Evolutionary conservation across 2,797 vertebrate species (phyloP), one percentile per base, ranked within the genome.

Genomic region (Lepidocolaptes lacrymiger): DNA sequence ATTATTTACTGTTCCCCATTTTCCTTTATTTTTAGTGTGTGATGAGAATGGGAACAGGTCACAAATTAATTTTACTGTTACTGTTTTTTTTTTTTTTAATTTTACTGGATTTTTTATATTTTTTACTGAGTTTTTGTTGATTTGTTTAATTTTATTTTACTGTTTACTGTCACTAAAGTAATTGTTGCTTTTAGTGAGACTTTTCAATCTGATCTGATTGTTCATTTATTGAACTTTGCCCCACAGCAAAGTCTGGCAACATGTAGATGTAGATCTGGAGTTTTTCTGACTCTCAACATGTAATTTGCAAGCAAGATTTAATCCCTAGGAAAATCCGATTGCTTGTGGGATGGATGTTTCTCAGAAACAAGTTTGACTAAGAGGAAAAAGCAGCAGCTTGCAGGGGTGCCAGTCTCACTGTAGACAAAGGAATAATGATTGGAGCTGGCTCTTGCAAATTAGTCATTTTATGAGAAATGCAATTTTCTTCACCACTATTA

Each of bases 311-410:
- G 27, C 24, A 54, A 76, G 26, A 52, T 68, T 94, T 96, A 66
- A 73, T 64, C 44, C 34, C 27, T 63, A 59, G 67, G 34, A 95
- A 88, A 52, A 69, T 19, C 23, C 75, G 34, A 75, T 91, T 96
- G 37, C 30, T 21, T 36, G 51, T 15, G 17, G 71, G 62, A 89
- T 93, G 49, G 76, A 91, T 88, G 63, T 69, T 91, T 90, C 73
- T 93, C 64, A 92, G 51, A 93, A 95, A 41, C 39, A 46, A 69
- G 58, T 51, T 27, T 94, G 82, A 93, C 49, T 91, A 78, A 88
- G 82, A 67, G 84, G 79, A 85, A 93, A 91, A 85, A 93, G 2
- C 52, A 93, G 39, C 18, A 56, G 71, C n/a, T 82, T 82, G 26
- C 39, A 66, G 24, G 54, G 32, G 37, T 85, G 61, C 37, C 54